Percentiles rank a stretch among this genome's conserved stretches.
These are phyloP conservation scores for Gopherus flavomarginatus DNA, from an alignment of 2,113 vertebrate genomes.

Conservation along the genomic window DNA sequence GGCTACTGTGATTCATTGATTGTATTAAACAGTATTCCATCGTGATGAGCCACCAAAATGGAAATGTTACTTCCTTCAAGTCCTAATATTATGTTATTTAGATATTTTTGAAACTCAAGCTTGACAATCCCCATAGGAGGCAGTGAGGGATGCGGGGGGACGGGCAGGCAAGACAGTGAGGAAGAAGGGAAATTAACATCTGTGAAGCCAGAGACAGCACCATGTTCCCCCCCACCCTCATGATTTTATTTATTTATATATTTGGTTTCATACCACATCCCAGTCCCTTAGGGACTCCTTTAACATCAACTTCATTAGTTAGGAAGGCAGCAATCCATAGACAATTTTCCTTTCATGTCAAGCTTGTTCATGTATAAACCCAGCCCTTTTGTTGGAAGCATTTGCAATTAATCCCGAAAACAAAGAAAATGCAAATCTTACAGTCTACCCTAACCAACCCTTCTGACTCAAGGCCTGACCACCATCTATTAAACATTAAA, in stretches of 20 bases:
- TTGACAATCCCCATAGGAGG: conserved; percentile 33
- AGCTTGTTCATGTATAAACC: conserved; percentile 78
- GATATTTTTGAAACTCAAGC: conserved; percentile 46
- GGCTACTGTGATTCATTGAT: conserved; percentile 3
- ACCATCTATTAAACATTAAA: conserved; percentile 78
- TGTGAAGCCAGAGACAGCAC: conserved; percentile 31
- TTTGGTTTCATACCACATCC: conserved; percentile 49
- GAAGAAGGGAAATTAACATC: conserved; percentile 30
- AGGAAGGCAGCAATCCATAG: conserved; percentile 84
- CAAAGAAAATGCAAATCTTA: conserved; percentile 82
- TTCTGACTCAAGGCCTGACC: conserved; percentile 73
- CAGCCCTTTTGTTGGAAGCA: conserved; percentile 79
- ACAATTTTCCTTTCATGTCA: conserved; percentile 83
- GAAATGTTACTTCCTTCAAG: conserved; percentile 43
- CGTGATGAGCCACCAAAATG: conserved; percentile 35
- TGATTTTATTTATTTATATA: conserved; percentile 36
- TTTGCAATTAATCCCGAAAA: conserved; percentile 83
- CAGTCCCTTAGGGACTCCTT: conserved; percentile 73
- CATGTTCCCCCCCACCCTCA: not conserved
- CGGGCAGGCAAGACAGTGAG: conserved; percentile 6
- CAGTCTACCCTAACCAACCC: conserved; percentile 67
- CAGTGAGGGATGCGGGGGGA: conserved; percentile 40
- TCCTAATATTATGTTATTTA: conserved; percentile 30
- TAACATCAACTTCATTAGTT: conserved; percentile 82
- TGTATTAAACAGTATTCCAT: conserved; percentile 48